These are phyloP conservation scores for Spinibarbus caldwelli DNA, from an alignment of 2,797 vertebrate species.

Conservation along the genomic window DNA sequence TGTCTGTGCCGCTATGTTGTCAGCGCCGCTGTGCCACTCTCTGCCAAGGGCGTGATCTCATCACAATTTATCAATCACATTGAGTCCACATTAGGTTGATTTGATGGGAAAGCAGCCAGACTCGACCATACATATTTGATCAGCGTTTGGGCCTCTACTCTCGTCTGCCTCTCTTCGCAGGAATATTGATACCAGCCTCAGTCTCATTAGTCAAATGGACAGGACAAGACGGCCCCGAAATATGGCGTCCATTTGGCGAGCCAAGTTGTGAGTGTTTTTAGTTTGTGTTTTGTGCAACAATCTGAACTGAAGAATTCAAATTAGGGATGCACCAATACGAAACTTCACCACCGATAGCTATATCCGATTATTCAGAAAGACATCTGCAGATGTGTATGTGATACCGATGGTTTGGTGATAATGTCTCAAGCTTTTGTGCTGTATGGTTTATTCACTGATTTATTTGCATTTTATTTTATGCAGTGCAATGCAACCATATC, in stretches of 20 bases:
- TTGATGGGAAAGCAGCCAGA: constrained; percentile 59
- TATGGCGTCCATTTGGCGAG: neutral
- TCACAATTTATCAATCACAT: constrained; percentile 60
- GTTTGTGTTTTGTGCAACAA: neutral
- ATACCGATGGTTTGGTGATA: neutral
- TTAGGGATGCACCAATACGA: neutral
- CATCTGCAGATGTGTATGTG: neutral
- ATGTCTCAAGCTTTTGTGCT: neutral
- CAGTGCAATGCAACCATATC: neutral
- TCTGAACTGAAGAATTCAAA: neutral
- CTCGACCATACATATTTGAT: constrained; percentile 58
- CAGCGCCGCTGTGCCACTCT: constrained; percentile 39
- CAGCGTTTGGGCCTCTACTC: constrained; percentile 42
- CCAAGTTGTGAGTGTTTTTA: neutral
- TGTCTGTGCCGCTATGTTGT: constrained; percentile 60
- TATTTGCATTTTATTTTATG: neutral
- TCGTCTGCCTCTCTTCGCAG: neutral
- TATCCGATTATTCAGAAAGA: neutral
- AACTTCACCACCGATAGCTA: neutral
- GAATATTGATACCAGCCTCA: constrained; percentile 41
- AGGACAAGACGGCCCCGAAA: constrained; percentile 23
- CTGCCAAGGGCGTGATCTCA: constrained; percentile 57
- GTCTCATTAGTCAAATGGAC: constrained; percentile 48
- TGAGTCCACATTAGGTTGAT: constrained; percentile 60
- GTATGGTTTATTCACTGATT: no score